Evolutionary conservation across 2,888 invertebrate genomes (phyloP), one percentile per base, ranked within the genome.

Genomic region (Eudasyphora cyanicolor): DNA sequence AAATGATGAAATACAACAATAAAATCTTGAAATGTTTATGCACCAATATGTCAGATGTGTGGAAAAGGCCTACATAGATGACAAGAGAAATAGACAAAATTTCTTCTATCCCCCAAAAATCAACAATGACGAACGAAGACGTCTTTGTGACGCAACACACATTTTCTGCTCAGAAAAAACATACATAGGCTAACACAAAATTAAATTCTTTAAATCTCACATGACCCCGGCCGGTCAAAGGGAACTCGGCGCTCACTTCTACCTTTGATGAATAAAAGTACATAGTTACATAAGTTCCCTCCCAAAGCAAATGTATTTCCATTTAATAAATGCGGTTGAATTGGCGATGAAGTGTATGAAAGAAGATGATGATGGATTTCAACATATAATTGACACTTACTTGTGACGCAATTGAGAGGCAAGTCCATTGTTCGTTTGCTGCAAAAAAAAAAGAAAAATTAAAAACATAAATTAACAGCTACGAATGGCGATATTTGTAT

Each of bases 351-450:
- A 8, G 4, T n/a, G n/a, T 45, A n/a, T 6, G 45, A n/a, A n/a
- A 6, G 45, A n/a, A n/a, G n/a, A n/a, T 45, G 45, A 45, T 45
- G 32, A 32, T 32, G 32, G 8, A 32, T 38, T 14, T 2, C 45
- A n/a, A 45, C 12, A 12, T 45, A n/a, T 32, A 8, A 32, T 45
- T 51, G 38, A 8, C 4, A 91, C 91, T 90, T 89, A 91, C 91
- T 91, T 91, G 87, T 89, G 88, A 67, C 91, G 91, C 80, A 88
- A 80, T 86, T 90, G 91, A 14, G 86, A 82, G 6, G 87, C 84
- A 19, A 88, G 67, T 85, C 89, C 91, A 91, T 91, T 89, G 85
- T 80, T 86, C 42, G 87, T 85, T 70, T 84, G 87, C 91, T 91
- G 82, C 29, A 88, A 89, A 79, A 76, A 60, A 67, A 49, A 75